Conservation (phyloP, 2,888 invertebrate genomes). For the Drosophila mimetica region DNA sequence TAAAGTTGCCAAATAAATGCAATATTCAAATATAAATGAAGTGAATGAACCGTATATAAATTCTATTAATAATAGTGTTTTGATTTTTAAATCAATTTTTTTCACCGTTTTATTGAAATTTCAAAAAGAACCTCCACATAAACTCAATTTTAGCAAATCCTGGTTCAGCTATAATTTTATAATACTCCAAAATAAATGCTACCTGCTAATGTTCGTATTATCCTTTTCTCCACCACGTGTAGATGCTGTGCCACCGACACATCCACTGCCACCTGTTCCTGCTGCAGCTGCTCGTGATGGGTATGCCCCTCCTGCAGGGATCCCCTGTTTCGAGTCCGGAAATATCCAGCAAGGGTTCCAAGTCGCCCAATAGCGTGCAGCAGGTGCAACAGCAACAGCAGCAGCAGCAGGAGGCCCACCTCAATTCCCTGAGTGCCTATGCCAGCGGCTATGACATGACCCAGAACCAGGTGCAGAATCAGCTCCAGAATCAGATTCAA, state of each 20-base stretch:
- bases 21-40: too few species aligned
- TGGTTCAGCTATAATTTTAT: too few species aligned
- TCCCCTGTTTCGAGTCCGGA: constrained; percentile 79
- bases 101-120: too few species aligned
- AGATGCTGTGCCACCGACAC: constrained; percentile 51
- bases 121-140: too few species aligned
- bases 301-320: constrained; percentile 48
- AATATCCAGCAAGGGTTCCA: constrained; percentile 67
- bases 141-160: too few species aligned
- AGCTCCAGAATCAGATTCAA: constrained; percentile 11
- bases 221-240: background rate
- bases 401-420: constrained; percentile 72
- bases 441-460: constrained; percentile 78
- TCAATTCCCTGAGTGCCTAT: constrained; percentile 81
- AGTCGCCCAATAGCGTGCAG: constrained; percentile 54
- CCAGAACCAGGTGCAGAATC: constrained; percentile 12
- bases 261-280: constrained; percentile 37
- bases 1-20: too few species aligned
- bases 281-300: constrained; percentile 42
- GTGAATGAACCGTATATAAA: too few species aligned
- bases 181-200: too few species aligned
- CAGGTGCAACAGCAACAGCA: constrained; percentile 43
- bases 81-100: too few species aligned
- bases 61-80: too few species aligned
- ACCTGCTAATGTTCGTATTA: too few species aligned